Evolutionary conservation across 2,888 invertebrate genomes (phyloP), one percentile per base, ranked within the genome.

Genomic region (Scrobipalpa costella): DNA sequence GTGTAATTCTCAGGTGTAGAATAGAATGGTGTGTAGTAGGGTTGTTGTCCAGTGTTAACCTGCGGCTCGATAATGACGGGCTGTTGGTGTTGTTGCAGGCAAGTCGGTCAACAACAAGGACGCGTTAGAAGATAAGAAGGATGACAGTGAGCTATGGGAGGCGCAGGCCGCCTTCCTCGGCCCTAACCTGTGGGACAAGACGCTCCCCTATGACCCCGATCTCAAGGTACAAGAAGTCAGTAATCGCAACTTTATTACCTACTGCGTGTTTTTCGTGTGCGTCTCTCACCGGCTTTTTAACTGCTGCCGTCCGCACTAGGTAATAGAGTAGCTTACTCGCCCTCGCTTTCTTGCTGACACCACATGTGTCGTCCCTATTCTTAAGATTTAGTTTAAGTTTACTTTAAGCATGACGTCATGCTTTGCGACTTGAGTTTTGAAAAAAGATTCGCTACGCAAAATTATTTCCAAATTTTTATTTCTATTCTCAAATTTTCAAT

Each of bases 131-230:
- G 95, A 94, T 85, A 94, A 93, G 82, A 96, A 96, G 88, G 96
- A 96, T 87, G 96, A 96, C 88, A 95, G 94, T 77, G 96, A 96
- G 90, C 93, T 97, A 73, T 97, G 97, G 96, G 97, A 98, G 93
- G 97, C 97, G 83, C 97, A 97, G 89, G 96, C 98, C 73, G 98
- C 98, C 85, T 98, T 98, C 93, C 94, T 98, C 78, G 98, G 98
- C 69, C 98, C 98, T 71, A 98, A 97, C 88, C 93, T 98, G 69
- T 98, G 98, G 98, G 98, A 98, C 92, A 98, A 98, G 92, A 96
- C 97, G 76, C 93, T 96, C 82, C 95, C 96, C 78, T 97, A 97
- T 87, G 97, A 97, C 92, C 96, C 97, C 86, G 97, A 98, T 94
- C 96, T 98, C 93, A 98, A 98, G 95, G 97, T 97, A 95, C 93